Conservation (phyloP, 2,888 invertebrate species). For the Megamerina dolium region DNA sequence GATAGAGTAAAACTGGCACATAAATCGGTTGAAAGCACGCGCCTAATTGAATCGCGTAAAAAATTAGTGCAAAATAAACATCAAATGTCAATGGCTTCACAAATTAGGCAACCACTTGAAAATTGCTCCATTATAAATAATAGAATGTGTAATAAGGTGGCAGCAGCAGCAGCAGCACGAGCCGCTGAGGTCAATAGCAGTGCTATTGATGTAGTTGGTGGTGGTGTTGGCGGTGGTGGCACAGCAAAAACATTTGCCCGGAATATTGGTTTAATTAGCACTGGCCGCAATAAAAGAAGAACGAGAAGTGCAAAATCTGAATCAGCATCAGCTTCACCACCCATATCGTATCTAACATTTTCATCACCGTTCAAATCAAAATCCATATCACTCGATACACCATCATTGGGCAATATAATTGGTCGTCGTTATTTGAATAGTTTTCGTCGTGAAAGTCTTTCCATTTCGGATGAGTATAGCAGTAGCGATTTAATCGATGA, state of each 20-base stretch:
- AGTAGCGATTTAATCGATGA: no score
- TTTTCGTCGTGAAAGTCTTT: slow-evolving; percentile 17
- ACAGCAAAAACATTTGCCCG: no score
- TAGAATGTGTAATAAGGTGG: slow-evolving; percentile 5
- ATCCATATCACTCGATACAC: slow-evolving; percentile 19
- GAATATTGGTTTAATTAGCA: no score
- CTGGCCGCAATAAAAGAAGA: no score
- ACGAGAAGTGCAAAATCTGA: not conserved
- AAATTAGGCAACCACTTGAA: slow-evolving; percentile 7
- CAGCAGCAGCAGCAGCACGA: not conserved
- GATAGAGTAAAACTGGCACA: not conserved
- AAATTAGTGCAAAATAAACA: slow-evolving; percentile 5
- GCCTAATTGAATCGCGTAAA: slow-evolving; percentile 5
- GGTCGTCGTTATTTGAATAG: slow-evolving; percentile 25
- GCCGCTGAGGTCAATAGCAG: not conserved
- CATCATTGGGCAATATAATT: slow-evolving; percentile 19
- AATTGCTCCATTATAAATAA: slow-evolving; percentile 1
- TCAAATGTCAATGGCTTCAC: slow-evolving; percentile 7
- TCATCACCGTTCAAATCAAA: slow-evolving; percentile 2
- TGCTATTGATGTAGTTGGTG: slow-evolving; percentile 1
- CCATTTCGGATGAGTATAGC: no score
- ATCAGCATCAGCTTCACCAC: slow-evolving; percentile 14
- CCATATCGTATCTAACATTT: slow-evolving; percentile 1
- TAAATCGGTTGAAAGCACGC: not conserved
- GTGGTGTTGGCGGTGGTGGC: slow-evolving; percentile 3